Conservation (phyloP, 2,888 invertebrate species). For the Patella caerulea region DNA sequence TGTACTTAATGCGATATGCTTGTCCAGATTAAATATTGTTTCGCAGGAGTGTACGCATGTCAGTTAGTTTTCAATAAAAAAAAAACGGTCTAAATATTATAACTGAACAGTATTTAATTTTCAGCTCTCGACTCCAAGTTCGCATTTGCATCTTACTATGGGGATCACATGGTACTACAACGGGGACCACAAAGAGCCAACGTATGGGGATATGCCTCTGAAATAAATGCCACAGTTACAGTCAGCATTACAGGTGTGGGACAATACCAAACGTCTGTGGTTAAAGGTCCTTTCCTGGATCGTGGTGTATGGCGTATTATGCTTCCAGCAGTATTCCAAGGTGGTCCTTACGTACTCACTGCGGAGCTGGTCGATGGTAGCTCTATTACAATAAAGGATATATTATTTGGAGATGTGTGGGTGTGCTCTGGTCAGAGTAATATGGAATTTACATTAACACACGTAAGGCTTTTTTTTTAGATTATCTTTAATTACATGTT, state of each 20-base stretch:
- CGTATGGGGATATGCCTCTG: constrained; percentile 42
- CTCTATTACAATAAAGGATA: constrained; percentile 48
- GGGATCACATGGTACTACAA: constrained; percentile 49
- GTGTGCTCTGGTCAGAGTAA: constrained; percentile 69
- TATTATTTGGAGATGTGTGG: constrained; percentile 70
- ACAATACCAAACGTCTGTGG: constrained; percentile 1
- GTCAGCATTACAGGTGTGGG: constrained; percentile 17
- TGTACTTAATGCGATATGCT: no score
- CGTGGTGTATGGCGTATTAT: constrained; percentile 43
- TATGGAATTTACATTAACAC: constrained; percentile 60
- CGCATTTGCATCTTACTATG: constrained; percentile 33
- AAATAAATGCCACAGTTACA: constrained; percentile 30
- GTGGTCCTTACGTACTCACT: constrained; percentile 45
- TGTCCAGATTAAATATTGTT: no score
- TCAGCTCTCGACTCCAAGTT: constrained; percentile 5
- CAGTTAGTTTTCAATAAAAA: no score
- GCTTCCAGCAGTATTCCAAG: constrained; percentile 40
- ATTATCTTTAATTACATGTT: neutral
- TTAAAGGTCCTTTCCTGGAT: constrained; percentile 11
- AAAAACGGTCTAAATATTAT: no score
- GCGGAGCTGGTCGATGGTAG: constrained; percentile 33
- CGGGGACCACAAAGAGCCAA: constrained; percentile 41
- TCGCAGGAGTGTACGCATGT: no score
- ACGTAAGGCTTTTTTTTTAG: constrained; percentile 39
- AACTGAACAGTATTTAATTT: neutral